These are phyloP conservation scores for Coelinius sp. DNA, from an alignment of 2,888 invertebrate species.

Conservation along the genomic window DNA sequence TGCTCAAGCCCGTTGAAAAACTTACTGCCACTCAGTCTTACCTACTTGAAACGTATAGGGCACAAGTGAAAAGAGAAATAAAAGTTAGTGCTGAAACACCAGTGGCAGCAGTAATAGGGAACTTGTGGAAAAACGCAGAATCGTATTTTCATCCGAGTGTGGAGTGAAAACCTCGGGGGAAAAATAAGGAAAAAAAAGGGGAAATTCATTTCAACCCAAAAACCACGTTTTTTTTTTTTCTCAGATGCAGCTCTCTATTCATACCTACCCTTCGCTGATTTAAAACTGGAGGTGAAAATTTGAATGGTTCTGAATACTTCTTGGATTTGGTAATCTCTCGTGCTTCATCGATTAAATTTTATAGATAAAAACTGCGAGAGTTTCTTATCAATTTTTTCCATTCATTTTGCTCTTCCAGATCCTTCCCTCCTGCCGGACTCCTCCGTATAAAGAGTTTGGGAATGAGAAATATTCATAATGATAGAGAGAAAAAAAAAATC, in stretches of 20 bases:
- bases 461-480: background rate
- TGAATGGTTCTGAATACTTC: conserved; percentile 14
- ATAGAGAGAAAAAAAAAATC: background rate
- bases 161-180: background rate
- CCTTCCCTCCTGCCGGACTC: background rate
- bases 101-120: conserved; percentile 1
- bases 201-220: background rate
- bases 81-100: conserved; percentile 19
- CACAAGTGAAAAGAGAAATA: background rate
- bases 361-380: conserved; percentile 2
- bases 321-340: conserved; percentile 25
- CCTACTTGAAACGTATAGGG: conserved; percentile 5
- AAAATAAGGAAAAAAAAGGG: background rate
- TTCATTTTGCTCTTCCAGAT: background rate
- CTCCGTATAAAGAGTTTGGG: background rate
- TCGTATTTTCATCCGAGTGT: conserved; percentile 19
- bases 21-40: conserved; percentile 16
- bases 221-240: background rate
- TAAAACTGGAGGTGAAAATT: conserved; percentile 8
- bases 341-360: conserved; percentile 30
- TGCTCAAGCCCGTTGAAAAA: background rate
- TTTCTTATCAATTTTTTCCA: background rate
- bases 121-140: conserved; percentile 26
- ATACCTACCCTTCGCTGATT: background rate
- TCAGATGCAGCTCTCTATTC: background rate